Base-by-base conservation (phyloP, 2,888 invertebrate genomes). In the Gibbula magus region DNA sequence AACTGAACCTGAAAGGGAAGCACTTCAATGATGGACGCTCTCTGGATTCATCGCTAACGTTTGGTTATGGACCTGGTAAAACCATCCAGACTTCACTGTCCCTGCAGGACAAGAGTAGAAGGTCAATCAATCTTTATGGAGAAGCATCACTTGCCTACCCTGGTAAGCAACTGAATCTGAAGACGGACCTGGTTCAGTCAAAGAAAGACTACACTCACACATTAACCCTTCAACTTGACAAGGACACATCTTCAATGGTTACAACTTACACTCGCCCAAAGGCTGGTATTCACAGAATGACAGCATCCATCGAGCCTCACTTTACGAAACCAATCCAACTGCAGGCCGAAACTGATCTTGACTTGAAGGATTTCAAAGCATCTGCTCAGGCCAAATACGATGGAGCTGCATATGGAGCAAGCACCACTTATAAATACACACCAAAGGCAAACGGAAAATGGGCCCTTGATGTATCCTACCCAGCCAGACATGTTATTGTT, bases 81-180 rank as follows among this genome's bases (percentile, higher is more conserved):
- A 84, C 85, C 13, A 22, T 86, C 18, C 79, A 79, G 22, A 78
- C 85, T 16, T 79, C 51, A 8, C 54, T 90, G 1, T 82, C 78
- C 39, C 77, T 88, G 16, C 85, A 84, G 66, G 84, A 89, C 76
- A 82, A 83, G 32, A 85, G 85, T 20, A 83, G 78, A 32, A 83
- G 84, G 10, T 77, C 83, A 13, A 81, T 76, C 61, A 85, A 85
- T 66, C 66, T 84, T 29, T 74, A 70, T 2, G 89, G 88, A 32
- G 81, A 82, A 35, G 81, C 86, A 29, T 77, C 82, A 1, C 78
- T 91, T 25, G 80, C 82, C 8, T 84, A 86, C 75, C 88, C 87
- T 22, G 89, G 89, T 32, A 86, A 85, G 75, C 81, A 83, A 22
- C 45, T 90, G 3, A 74, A 70, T 39, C 45, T 89, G 1, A 85